Evolutionary conservation across 2,113 vertebrate genomes (phyloP).

Genomic region (Onychorhynchus coronatus): DNA sequence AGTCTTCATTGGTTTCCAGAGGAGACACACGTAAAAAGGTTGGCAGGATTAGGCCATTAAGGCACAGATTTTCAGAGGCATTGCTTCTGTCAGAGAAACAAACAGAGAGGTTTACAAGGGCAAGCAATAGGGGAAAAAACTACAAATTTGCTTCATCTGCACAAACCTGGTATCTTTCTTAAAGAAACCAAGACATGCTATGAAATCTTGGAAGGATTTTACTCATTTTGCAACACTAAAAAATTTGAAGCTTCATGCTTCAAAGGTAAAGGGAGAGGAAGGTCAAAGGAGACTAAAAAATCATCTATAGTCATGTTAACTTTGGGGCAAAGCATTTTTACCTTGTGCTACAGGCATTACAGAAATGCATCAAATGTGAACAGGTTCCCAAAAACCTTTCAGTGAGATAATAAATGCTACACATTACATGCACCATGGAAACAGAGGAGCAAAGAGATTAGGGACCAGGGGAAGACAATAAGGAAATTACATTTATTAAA

Average conservation of each 20-base stretch:
- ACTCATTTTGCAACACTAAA: not conserved
- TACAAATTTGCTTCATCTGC: not conserved
- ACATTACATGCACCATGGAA: not conserved
- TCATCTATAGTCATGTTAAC: not conserved
- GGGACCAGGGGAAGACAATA: not conserved
- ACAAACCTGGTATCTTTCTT: not conserved
- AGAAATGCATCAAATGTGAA: not conserved
- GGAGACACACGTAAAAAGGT: not conserved
- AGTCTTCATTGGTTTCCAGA: not conserved
- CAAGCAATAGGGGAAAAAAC: not conserved
- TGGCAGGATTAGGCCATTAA: not conserved
- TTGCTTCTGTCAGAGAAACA: not conserved
- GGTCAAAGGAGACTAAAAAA: not conserved
- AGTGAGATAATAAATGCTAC: not conserved
- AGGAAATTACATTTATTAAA: not conserved
- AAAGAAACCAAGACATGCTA: not conserved
- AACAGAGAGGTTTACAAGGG: not conserved
- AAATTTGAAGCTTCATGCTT: not conserved
- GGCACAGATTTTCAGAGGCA: not conserved
- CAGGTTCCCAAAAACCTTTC: not conserved
- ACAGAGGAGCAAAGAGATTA: not conserved
- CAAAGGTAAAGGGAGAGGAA: not conserved
- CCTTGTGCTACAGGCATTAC: not conserved
- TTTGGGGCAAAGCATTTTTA: not conserved
- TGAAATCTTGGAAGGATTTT: not conserved